Conservation (phyloP, 2,113 vertebrate species). For the Cryptomyrus ogoouensis region DNA sequence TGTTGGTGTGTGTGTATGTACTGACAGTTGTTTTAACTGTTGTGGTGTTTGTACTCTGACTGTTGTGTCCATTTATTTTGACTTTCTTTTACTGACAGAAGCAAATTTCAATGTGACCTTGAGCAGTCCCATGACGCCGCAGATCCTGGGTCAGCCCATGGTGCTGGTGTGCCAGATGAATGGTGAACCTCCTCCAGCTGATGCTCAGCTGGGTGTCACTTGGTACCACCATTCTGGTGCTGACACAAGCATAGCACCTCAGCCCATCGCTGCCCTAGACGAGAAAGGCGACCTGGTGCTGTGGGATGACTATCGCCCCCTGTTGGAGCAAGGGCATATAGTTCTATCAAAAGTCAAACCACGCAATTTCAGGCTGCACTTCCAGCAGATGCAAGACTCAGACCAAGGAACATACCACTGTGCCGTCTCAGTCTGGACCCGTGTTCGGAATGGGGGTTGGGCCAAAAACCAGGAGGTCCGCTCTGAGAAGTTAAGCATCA, state of each 20-base stretch:
- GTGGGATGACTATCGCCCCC: constrained; percentile 56
- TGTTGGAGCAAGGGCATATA: constrained; percentile 65
- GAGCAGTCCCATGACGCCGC: constrained; percentile 57
- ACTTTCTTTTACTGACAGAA: constrained; percentile 50
- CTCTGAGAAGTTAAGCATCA: constrained; percentile 61
- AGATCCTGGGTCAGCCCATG: constrained; percentile 69
- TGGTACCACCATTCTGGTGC: constrained; percentile 67
- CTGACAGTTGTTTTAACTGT: neutral
- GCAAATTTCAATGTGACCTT: constrained; percentile 68
- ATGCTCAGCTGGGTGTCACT: constrained; percentile 60
- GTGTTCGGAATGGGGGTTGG: constrained; percentile 60
- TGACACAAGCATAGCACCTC: neutral
- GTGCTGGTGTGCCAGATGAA: constrained; percentile 73
- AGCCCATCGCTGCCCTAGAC: constrained; percentile 68
- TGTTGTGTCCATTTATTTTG: neutral
- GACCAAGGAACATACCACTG: constrained; percentile 82
- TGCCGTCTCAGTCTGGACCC: constrained; percentile 67
- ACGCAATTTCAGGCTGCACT: constrained; percentile 73
- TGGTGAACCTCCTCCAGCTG: constrained; percentile 47
- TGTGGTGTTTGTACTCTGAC: neutral
- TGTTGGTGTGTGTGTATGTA: neutral
- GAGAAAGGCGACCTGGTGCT: constrained; percentile 66
- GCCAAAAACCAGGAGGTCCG: constrained; percentile 62
- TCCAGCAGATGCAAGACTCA: constrained; percentile 73
- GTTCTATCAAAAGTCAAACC: constrained; percentile 57